Base-by-base conservation (phyloP, 2,888 invertebrate species). In the Philopedon plagiatum region DNA sequence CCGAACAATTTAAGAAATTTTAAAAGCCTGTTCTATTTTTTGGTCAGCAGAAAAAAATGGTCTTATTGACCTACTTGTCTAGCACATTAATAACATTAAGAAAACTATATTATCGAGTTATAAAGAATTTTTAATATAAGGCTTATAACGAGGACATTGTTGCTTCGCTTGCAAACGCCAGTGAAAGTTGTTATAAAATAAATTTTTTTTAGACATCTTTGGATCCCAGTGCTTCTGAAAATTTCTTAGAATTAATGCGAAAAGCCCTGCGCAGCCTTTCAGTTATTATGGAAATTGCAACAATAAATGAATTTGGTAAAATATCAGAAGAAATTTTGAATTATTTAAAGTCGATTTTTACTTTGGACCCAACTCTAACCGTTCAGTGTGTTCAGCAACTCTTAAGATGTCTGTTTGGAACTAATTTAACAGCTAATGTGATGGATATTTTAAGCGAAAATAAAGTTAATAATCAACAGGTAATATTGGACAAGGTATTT, bases 251-350 rank as follows among this genome's bases (percentile, higher is more conserved):
- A 29, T 87, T 94, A 71, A 84, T 94, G 61, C 88, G 89, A 70
- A 89, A 91, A 5, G 87, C 90, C 0, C 86, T 94, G 5, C 88
- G 90, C 73, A 89, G 91, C 4, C 83, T 95, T 21, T 90, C 92
- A 0, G 90, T 93, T 71, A 88, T 94, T 51, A 83, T 94, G 71
- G 93, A 93, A 85, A 85, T 93, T 32, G 88, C 91, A 1, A 91
- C 91, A 0, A 87, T 92, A 58, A 86, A 86, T 19, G 95, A 95
- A 83, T 90, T 92, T 29, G 92, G 92, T 0, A 86, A 89, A 56
- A 89, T 93, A 56, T 92, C 94, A 0, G 95, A 96, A 85, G 96
- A 96, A 85, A 87, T 96, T 13, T 86, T 96, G 0, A 88, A 87
- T 77, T 95, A 94, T 81, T 86, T 95, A 5, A 91, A 92, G 79